phyloP scores from a whole-genome alignment of 2,797 vertebrate genomes.

The Propithecus deckenii region DNA sequence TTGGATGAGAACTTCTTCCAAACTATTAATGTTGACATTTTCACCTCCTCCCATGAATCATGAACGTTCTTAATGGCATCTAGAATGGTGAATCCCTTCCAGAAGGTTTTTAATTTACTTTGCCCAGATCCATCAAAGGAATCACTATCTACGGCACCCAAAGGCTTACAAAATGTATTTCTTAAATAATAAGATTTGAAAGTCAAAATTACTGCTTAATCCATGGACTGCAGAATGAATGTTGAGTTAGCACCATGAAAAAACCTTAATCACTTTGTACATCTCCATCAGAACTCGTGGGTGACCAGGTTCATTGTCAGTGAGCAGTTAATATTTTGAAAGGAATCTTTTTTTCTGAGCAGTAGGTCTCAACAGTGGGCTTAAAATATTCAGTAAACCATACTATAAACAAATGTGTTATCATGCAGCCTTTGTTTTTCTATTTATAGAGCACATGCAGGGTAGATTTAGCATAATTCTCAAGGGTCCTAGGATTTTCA shows the following conservation, averaged over 20 bases:
- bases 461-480: not conserved
- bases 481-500: not conserved
- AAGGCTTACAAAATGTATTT: not conserved
- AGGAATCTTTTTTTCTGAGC: not conserved
- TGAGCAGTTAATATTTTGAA: not conserved
- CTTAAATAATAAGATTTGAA: not conserved
- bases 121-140: not conserved
- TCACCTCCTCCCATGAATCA: not conserved
- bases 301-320: not conserved
- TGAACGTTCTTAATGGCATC: not conserved
- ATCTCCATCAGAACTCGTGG: not conserved
- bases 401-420: not conserved
- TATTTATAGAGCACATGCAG: not conserved
- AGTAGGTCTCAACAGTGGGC: not conserved
- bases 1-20: not conserved
- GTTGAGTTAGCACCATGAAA: not conserved
- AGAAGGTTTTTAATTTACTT: not conserved
- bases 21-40: not conserved
- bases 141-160: not conserved
- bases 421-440: not conserved
- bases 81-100: not conserved
- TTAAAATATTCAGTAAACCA: not conserved
- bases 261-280: not conserved
- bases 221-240: not conserved
- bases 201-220: not conserved